Evolutionary conservation across 2,888 invertebrate species (phyloP).

Genomic region (Octodonta nipae): DNA sequence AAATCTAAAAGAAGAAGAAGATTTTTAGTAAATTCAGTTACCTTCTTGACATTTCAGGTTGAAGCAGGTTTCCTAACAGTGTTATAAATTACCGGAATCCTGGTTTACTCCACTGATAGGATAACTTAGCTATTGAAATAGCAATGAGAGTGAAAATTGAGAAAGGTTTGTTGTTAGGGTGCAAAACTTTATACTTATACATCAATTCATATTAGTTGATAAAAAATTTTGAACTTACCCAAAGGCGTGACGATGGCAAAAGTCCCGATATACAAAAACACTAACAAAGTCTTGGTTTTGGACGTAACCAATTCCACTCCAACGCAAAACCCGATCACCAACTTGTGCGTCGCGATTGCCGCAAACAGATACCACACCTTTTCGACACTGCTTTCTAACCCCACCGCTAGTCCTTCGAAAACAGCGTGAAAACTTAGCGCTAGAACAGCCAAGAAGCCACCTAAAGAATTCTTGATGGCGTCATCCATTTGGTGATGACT

Average conservation of each 20-base stretch:
- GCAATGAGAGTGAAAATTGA: too few species aligned
- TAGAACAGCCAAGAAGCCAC: constrained; percentile 48
- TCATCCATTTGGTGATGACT: constrained; percentile 17
- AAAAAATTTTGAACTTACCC: too few species aligned
- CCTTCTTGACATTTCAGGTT: too few species aligned
- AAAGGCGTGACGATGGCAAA: constrained; percentile 56
- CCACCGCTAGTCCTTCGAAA: constrained; percentile 56
- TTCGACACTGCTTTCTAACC: constrained; percentile 44
- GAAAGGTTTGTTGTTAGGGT: too few species aligned
- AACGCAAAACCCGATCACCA: constrained; percentile 53
- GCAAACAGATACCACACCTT: constrained; percentile 49
- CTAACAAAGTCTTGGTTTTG: constrained; percentile 36
- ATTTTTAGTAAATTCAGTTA: too few species aligned
- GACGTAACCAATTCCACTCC: constrained; percentile 49
- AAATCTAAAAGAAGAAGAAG: too few species aligned
- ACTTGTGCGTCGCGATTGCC: constrained; percentile 54
- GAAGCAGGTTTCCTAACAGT: too few species aligned
- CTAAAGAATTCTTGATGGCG: constrained; percentile 39
- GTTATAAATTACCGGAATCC: too few species aligned
- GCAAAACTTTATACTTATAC: too few species aligned
- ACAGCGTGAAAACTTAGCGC: constrained; percentile 56
- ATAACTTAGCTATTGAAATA: too few species aligned
- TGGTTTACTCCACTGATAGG: too few species aligned
- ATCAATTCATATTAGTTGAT: too few species aligned
- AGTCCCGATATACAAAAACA: constrained; percentile 44